These are phyloP conservation scores for Athene cunicularia DNA, from an alignment of 2,113 vertebrate genomes.

Conservation along the genomic window DNA sequence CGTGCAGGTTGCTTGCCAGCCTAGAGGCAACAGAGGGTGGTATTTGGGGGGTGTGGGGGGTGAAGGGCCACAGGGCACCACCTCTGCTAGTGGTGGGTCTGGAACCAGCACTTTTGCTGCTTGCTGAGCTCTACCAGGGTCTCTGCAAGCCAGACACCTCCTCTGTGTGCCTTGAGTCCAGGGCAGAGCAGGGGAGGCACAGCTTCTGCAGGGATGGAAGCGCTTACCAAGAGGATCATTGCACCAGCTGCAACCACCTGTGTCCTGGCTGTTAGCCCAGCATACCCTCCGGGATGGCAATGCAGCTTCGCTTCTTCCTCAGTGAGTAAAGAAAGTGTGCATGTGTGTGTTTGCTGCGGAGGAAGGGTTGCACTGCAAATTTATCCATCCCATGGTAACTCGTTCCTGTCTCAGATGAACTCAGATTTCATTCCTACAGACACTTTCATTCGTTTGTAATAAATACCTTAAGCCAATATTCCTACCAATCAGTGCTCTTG, in stretches of 20 bases:
- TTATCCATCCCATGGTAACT: not conserved
- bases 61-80: not conserved
- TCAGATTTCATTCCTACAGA: not conserved
- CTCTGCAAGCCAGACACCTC: not conserved
- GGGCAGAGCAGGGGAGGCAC: not conserved
- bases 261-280: not conserved
- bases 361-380: not conserved
- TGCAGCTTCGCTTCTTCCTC: not conserved
- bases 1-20: not conserved
- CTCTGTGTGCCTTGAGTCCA: not conserved
- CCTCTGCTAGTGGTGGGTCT: accelerated
- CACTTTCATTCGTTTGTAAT: not conserved
- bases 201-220: not conserved
- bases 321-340: accelerated
- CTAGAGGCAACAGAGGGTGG: not conserved
- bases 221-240: not conserved
- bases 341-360: not conserved
- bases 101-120: not conserved
- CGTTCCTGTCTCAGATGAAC: not conserved
- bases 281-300: not conserved
- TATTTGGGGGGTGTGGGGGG: accelerated
- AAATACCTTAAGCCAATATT: not conserved
- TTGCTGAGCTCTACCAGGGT: not conserved
- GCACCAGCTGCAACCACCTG: no score
- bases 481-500: not conserved